These are phyloP conservation scores for Eilema sororculum DNA, from an alignment of 2,888 invertebrate species.

Conservation along the genomic window DNA sequence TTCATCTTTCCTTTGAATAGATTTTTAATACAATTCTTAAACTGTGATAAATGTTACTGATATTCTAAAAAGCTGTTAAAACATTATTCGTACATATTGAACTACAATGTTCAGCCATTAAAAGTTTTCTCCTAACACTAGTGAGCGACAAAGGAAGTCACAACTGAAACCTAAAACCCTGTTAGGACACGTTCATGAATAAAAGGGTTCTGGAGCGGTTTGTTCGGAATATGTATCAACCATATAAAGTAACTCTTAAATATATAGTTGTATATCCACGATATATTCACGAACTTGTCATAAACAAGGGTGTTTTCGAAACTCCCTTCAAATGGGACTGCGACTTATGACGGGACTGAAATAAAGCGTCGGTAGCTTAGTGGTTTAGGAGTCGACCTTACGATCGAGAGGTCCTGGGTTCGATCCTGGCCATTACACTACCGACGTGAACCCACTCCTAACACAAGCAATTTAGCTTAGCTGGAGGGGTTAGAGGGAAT, in stretches of 20 bases:
- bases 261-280: too few species aligned
- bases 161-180: not conserved
- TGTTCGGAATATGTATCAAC: not conserved
- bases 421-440: too few species aligned
- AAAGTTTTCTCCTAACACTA: not conserved
- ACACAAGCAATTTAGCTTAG: too few species aligned
- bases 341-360: too few species aligned
- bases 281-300: not conserved
- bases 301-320: not conserved
- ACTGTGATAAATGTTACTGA: too few species aligned
- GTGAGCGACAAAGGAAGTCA: not conserved
- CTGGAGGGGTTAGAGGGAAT: too few species aligned
- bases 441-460: too few species aligned
- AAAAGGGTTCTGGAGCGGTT: not conserved
- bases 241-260: not conserved
- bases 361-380: too few species aligned
- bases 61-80: not conserved
- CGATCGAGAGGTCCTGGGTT: too few species aligned
- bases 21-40: too few species aligned
- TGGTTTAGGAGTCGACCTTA: too few species aligned
- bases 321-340: not conserved
- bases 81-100: not conserved
- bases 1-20: too few species aligned
- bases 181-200: not conserved
- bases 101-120: not conserved